phyloP scores from a whole-genome alignment of 1,140 invertebrate genomes.

The Orchestia grillus region DNA sequence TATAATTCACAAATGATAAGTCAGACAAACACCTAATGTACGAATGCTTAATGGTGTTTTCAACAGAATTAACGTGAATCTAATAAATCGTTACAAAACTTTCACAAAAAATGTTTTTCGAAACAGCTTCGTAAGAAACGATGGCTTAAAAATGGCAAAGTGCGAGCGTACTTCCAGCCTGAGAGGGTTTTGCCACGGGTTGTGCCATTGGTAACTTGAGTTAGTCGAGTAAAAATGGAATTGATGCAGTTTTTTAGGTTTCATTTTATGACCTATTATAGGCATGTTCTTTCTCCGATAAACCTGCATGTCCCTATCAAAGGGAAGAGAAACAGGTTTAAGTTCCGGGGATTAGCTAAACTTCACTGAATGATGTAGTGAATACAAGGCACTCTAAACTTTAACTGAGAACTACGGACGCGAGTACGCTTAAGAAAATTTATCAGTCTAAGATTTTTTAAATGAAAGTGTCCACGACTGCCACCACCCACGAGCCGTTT shows the following conservation, averaged over 20 bases:
- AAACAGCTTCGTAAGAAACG: no score
- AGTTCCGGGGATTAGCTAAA: not conserved
- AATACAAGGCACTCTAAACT: not conserved
- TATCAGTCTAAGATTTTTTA: not conserved
- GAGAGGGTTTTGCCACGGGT: not conserved
- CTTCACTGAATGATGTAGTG: not conserved
- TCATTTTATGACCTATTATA: not conserved
- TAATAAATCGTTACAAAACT: no score
- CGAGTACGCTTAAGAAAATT: not conserved
- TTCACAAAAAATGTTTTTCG: no score
- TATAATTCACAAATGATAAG: no score
- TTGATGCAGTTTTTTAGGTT: not conserved
- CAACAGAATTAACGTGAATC: no score
- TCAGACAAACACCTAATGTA: no score
- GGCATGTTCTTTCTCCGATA: not conserved
- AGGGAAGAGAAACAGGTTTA: not conserved
- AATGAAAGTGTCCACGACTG: not conserved
- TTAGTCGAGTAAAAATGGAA: not conserved
- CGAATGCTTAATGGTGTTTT: no score
- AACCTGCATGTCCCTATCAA: not conserved
- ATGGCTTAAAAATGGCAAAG: not conserved
- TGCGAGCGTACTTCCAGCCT: not conserved
- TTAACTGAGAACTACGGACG: not conserved
- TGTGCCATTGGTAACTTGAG: not conserved
- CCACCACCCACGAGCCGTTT: not conserved